Percentiles rank a stretch among this genome's conserved stretches.
phyloP scores from a whole-genome alignment of 2,113 vertebrate species.

The Pseudonaja textilis region DNA sequence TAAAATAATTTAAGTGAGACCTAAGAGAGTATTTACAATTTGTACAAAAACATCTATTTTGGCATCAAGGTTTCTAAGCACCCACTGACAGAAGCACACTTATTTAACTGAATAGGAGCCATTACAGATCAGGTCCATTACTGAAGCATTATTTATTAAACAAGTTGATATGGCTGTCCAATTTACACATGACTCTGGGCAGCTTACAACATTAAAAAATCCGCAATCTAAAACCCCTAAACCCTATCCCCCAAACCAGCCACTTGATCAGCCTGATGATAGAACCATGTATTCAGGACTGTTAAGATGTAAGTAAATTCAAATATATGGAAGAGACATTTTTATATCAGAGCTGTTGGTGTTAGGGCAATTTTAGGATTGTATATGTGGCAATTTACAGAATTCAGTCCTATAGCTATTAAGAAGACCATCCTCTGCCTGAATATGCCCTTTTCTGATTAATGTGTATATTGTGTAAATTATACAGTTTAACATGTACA shows the following conservation, averaged over 20 bases:
- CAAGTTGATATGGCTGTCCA: neutral
- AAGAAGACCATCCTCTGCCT: neutral
- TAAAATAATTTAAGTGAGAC: conserved; percentile 29
- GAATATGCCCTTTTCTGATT: neutral
- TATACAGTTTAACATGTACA: neutral
- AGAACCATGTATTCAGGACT: neutral
- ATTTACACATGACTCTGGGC: neutral
- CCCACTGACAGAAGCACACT: neutral
- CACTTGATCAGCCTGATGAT: neutral
- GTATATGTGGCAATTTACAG: neutral
- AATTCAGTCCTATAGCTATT: neutral
- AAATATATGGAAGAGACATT: neutral
- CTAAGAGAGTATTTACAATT: neutral
- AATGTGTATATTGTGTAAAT: neutral
- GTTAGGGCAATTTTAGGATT: neutral
- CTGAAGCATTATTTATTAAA: neutral
- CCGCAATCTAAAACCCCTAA: neutral
- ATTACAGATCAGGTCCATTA: neutral
- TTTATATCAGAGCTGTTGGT: neutral
- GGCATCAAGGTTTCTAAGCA: neutral
- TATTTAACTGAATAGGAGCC: neutral
- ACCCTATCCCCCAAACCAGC: neutral
- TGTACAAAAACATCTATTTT: neutral
- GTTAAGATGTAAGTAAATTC: neutral
- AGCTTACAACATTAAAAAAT: neutral